phyloP scores from a whole-genome alignment of 1,140 invertebrate genomes.

The Drosophila auraria region DNA sequence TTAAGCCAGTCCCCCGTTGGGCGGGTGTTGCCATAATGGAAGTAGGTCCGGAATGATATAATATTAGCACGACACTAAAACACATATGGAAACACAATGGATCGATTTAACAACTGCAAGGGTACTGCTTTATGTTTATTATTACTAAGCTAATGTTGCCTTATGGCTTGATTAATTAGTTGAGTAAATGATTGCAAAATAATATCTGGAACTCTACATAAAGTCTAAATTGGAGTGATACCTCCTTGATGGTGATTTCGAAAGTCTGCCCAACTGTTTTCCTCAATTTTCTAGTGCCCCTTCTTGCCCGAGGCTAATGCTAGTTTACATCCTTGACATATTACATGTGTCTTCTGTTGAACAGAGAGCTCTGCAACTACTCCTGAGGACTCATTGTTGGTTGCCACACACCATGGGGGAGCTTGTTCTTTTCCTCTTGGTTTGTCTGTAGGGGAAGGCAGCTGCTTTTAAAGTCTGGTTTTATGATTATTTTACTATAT shows the following conservation, averaged over 20 bases:
- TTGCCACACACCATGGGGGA: neutral
- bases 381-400: neutral
- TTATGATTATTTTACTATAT: too few species aligned
- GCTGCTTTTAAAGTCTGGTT: neutral
- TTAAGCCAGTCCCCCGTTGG: conserved; percentile 1
- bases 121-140: too few species aligned
- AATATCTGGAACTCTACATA: too few species aligned
- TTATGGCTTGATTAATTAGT: too few species aligned
- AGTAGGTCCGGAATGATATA: too few species aligned
- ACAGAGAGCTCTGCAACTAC: neutral
- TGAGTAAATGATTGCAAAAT: neutral
- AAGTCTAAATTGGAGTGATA: neutral
- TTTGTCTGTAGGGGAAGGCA: too few species aligned
- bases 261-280: conserved; percentile 7
- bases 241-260: conserved; percentile 1
- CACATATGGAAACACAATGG: too few species aligned
- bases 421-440: too few species aligned
- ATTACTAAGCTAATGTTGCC: too few species aligned
- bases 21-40: too few species aligned
- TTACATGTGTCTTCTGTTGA: conserved; percentile 3
- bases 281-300: neutral
- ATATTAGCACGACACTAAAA: too few species aligned
- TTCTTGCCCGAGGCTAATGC: neutral
- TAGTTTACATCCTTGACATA: conserved; percentile 10
- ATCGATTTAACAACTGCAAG: too few species aligned